Base-by-base conservation (phyloP, 1,140 invertebrate species). In the Drosophila oshimai region DNA sequence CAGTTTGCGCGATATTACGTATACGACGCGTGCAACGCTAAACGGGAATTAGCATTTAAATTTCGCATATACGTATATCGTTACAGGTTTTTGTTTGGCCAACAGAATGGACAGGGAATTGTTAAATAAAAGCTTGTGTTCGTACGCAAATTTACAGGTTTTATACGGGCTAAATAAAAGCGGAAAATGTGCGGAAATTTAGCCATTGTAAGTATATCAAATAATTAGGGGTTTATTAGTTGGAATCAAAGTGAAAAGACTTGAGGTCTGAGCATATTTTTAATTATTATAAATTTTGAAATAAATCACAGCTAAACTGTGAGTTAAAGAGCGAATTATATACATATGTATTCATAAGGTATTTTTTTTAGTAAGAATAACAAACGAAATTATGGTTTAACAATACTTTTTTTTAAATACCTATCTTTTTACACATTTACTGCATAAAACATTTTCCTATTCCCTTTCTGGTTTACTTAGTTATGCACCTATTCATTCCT, bases 21-120 rank as follows among this genome's bases (percentile, higher is more conserved):
- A 87, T 84, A 83, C 74, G 68, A 50, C 39, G 34, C 55, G 60
- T 86, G 64, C 54, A 70, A 47, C 69, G 45, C 71, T 80, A 80
- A 80, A 41, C 72, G 80, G 65, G 76, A 81, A 86, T 86, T 86
- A 86, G 77, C 73, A 86, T 86, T 86, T 87, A 73, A 53, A 74
- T 68, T 54, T 74, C 72, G 57, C 69, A 53, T 60, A 49, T n/a
- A n/a, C n/a, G n/a, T 53, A 72, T 76, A 80, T 68, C 71, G 71
- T 39, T 65, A 41, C 44, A 49, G 75, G 54, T 69, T 58, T 57
- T 51, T 71, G 33, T 71, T 58, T 70, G 42, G 12, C 9, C 51
- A 49, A 36, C n/a, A 24, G 26, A 29, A 49, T 22, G 1, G 33
- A 15, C 12, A 17, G 29, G 24, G 45, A 57, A 69, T 60, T 33